phyloP scores from a whole-genome alignment of 2,797 vertebrate genomes.

The Orestias chungarensis region DNA sequence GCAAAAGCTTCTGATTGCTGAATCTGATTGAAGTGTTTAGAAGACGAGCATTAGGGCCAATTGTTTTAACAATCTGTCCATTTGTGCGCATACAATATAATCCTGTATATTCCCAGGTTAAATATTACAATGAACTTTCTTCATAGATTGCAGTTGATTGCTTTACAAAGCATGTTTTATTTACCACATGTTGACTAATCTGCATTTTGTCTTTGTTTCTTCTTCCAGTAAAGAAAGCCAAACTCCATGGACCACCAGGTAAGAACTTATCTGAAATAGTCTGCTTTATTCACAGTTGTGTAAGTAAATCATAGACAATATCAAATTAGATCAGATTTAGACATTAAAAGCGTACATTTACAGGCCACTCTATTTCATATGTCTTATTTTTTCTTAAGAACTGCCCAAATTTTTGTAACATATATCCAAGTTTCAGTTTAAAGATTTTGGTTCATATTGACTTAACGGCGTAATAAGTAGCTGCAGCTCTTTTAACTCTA shows the following conservation, averaged over 20 bases:
- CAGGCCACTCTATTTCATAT: neutral
- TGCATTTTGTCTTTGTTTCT: constrained; percentile 39
- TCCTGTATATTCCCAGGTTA: neutral
- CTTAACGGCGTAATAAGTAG: neutral
- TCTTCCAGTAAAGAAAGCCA: constrained; percentile 84
- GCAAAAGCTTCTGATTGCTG: neutral
- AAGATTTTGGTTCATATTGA: neutral
- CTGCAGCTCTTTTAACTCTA: neutral
- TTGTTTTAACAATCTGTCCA: neutral
- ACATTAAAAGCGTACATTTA: neutral
- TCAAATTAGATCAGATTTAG: neutral
- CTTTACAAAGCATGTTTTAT: neutral
- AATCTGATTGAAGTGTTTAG: constrained; percentile 1
- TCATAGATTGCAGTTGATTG: too few relatives aligned
- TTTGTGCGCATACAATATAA: neutral
- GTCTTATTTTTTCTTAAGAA: neutral
- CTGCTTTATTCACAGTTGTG: neutral
- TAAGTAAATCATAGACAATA: neutral
- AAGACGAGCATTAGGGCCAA: neutral
- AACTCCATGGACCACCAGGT: constrained; percentile 83
- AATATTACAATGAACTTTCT: neutral
- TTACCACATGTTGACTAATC: constrained; percentile 27
- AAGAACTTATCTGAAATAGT: constrained; percentile 42
- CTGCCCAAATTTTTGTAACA: neutral
- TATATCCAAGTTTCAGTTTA: neutral